A percentile compares a stretch with the other conserved stretches of the same genome.
Evolutionary conservation across 2,888 invertebrate species (phyloP).

Genomic region (Ganaspis brasiliensis): DNA sequence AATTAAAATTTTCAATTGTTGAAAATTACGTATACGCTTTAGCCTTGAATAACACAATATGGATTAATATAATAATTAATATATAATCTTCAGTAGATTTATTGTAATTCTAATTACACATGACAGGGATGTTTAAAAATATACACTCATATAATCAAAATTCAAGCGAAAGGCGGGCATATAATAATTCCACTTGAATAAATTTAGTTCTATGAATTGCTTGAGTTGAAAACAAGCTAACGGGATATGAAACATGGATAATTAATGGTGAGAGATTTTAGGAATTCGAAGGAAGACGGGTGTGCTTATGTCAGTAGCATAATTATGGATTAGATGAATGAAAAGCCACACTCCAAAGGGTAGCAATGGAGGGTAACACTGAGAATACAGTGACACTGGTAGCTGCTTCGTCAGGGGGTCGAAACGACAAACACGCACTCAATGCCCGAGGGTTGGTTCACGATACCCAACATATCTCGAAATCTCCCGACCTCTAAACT

Average conservation of each 20-base stretch:
- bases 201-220: neutral
- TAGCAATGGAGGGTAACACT: conserved; percentile 63
- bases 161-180: too few species aligned
- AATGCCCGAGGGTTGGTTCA: conserved; percentile 33
- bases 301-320: conserved; percentile 65
- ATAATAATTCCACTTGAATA: neutral
- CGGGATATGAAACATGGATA: conserved; percentile 16
- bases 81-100: too few species aligned
- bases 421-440: conserved; percentile 61
- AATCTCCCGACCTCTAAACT: conserved; percentile 43
- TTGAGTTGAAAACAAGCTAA: neutral
- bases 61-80: too few species aligned
- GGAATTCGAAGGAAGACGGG: conserved; percentile 24
- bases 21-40: too few species aligned
- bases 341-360: conserved; percentile 63
- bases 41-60: too few species aligned
- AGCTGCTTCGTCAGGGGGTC: conserved; percentile 61
- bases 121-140: too few species aligned
- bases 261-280: conserved; percentile 33
- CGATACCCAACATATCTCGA: conserved; percentile 40
- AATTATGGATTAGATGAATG: conserved; percentile 75
- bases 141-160: too few species aligned
- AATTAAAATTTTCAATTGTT: too few species aligned
- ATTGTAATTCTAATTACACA: too few species aligned
- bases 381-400: conserved; percentile 64